Evolutionary conservation across 2,797 vertebrate species (phyloP), one percentile per base, ranked within the genome.

Genomic region (Oreochromis grahami): DNA sequence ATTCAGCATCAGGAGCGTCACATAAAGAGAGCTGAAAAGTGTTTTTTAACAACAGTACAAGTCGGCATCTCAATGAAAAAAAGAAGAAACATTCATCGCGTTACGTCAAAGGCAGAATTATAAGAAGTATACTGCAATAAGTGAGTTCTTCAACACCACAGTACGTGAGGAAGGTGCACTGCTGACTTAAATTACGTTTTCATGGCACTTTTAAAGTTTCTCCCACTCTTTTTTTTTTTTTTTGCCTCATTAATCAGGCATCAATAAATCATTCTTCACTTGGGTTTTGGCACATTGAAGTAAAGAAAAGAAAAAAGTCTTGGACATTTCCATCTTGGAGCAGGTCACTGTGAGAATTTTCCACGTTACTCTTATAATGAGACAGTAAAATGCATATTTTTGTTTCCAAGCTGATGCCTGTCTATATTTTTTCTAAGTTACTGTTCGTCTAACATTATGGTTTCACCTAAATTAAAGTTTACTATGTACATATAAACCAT

Each of bases 171-270:
- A 63, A 79, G 83, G 79, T 55, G 83, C 87, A 84, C 86, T 79
- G 87, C 55, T 83, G 86, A 90, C 78, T 74, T 83, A 92, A 89
- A 89, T 87, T 79, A 63, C 84, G 83, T 80, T 85, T 80, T 93
- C 82, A 94, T 94, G 95, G 95, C 94, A 95, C 95, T 95, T 95
- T 63, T 87, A 94, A 86, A 77, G 52, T 87, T 88, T 90, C 41
- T 86, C 24, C 85, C 65, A 2, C 24, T 38, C 68, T 41, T 38
- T 50, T 36, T 56, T 83, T 84, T 38, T 38, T 72, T 84, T 81
- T 92, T 94, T 94, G 81, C 88, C 91, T 92, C 77, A 79, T 74
- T 89, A 78, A 87, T 92, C 88, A 91, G 90, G 91, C 93, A 92
- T 94, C 82, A 55, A 45, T 84, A 88, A 91, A 84, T 89, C 86